A percentile compares a stretch with the other conserved stretches of the same genome.
phyloP scores from a whole-genome alignment of 1,140 invertebrate species.

The Rhyacophila brunnea region DNA sequence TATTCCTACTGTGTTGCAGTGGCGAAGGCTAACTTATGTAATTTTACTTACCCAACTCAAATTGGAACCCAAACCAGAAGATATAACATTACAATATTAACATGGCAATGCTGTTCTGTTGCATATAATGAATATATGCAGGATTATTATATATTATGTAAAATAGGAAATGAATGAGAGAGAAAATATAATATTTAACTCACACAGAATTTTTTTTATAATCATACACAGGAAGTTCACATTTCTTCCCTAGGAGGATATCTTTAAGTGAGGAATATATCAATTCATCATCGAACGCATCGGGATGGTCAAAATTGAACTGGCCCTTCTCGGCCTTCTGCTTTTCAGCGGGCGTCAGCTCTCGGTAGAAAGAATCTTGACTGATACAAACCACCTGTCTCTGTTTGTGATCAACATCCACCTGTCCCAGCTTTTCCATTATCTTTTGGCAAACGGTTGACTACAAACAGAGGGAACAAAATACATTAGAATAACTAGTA shows the following conservation, averaged over 20 bases:
- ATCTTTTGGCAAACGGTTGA: slow-evolving; percentile 95
- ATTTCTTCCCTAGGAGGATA: slow-evolving; percentile 79
- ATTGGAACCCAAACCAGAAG: too few relatives aligned
- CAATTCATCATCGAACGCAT: slow-evolving; percentile 86
- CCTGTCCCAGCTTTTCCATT: slow-evolving; percentile 90
- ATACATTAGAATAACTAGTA: too few relatives aligned
- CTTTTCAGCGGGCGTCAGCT: slow-evolving; percentile 79
- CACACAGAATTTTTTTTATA: slow-evolving; percentile 84
- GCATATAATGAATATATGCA: too few relatives aligned
- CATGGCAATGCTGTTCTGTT: too few relatives aligned
- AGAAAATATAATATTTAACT: slow-evolving; percentile 39
- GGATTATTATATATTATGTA: too few relatives aligned
- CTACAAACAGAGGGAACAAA: slow-evolving; percentile 50
- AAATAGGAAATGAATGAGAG: too few relatives aligned
- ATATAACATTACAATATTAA: too few relatives aligned
- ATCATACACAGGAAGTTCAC: slow-evolving; percentile 88
- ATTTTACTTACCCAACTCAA: too few relatives aligned
- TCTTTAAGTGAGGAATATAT: slow-evolving; percentile 77
- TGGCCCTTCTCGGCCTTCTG: slow-evolving; percentile 83
- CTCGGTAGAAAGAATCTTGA: slow-evolving; percentile 94
- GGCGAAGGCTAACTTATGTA: too few relatives aligned
- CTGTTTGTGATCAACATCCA: slow-evolving; percentile 83
- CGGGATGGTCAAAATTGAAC: slow-evolving; percentile 98
- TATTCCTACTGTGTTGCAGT: too few relatives aligned
- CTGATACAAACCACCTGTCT: slow-evolving; percentile 91